Evolutionary conservation across 1,140 invertebrate species (phyloP), one percentile per base, ranked within the genome.

Genomic region (Lanistes nyassanus): DNA sequence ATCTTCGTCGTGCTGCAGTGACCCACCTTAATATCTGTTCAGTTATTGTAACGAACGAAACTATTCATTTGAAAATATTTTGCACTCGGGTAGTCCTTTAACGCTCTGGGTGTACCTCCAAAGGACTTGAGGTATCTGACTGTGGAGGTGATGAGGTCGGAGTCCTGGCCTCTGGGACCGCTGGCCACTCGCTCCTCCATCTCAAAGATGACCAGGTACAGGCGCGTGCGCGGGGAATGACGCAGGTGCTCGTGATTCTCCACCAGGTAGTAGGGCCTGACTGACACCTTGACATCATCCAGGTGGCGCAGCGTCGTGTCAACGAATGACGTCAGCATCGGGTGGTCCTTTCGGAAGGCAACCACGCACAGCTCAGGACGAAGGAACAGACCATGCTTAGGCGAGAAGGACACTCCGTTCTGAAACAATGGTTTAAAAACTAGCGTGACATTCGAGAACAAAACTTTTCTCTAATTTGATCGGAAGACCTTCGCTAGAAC

Each of bases 321-420:
- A 3, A 79, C 65, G 9, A 77, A 77, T 5, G 76, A 60, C 9
- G 75, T 77, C n/a, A 82, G 75, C n/a, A 79, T 78, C 16, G 74
- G 53, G 72, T 79, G 77, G 51, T 82, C 78, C 34, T 79, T 75
- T n/a, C 79, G 79, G 55, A 85, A 82, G 7, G 80, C 62, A 0
- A 83, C 71, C 9, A 83, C 72, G 68, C 84, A 85, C 26, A 83
- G 67, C 56, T 85, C 84, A 29, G 81, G 82, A 37, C 75, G 80
- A 19, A 83, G 72, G 53, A 72, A 76, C 1, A 81, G 60, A 16
- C 77, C 80, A 31, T 80, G 80, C 70, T 83, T 85, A 9, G 82
- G 81, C 0, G 76, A 75, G 62, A 62, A 76, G 26, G 75, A 75
- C 1, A 77, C 76, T 1, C 78, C 78, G 68, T 81, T 81, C 79